A percentile compares a stretch with the other conserved stretches of the same genome.
Conservation (phyloP, 1,140 invertebrate species). For the Phymorhynchus buccinoides region DNA sequence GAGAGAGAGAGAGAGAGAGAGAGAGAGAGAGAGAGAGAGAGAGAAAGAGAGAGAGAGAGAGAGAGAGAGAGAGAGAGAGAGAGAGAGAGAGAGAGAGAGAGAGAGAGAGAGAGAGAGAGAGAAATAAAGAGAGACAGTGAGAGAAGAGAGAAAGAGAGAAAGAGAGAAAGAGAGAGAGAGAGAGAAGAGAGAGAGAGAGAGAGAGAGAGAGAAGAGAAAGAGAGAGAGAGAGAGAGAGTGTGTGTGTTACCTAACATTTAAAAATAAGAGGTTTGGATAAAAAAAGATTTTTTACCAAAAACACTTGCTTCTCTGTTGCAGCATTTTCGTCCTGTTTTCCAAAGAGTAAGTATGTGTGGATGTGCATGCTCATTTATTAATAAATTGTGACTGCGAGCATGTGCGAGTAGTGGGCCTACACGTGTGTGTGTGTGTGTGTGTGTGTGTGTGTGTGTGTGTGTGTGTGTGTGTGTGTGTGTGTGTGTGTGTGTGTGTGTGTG, state of each 20-base stretch:
- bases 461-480: neutral
- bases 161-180: no score
- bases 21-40: no score
- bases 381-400: neutral
- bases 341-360: neutral
- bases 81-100: neutral
- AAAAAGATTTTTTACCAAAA: neutral
- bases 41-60: no score
- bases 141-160: no score
- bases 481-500: conserved; percentile 17
- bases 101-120: neutral
- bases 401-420: neutral
- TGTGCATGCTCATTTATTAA: neutral
- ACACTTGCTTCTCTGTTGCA: conserved; percentile 21
- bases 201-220: no score
- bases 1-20: no score
- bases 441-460: neutral
- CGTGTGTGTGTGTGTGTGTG: neutral
- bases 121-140: no score
- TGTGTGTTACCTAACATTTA: neutral
- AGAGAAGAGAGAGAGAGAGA: no score
- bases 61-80: no score
- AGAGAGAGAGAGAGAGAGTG: no score
- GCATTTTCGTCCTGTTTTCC: conserved; percentile 18
- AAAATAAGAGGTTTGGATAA: neutral